A percentile compares a stretch with the other conserved stretches of the same genome.
These are phyloP conservation scores for Hofmannophila pseudospretella DNA, from an alignment of 2,888 invertebrate species.

Conservation along the genomic window DNA sequence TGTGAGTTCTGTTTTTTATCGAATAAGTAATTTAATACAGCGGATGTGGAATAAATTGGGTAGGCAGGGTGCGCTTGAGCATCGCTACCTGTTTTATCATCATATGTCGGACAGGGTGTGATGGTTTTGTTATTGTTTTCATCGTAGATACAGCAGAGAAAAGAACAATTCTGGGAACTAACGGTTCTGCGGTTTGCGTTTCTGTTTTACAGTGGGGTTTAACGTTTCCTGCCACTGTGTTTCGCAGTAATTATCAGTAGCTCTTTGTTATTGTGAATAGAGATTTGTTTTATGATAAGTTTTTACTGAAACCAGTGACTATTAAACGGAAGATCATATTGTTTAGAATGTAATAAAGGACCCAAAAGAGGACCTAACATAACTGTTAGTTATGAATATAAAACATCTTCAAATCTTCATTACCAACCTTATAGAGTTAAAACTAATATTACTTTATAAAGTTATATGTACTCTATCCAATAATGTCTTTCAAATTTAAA, in stretches of 20 bases:
- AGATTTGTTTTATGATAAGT: not conserved
- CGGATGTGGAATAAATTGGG: conserved; percentile 77
- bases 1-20: conserved; percentile 63
- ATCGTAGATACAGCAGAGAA: conserved; percentile 32
- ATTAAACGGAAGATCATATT: too few relatives aligned
- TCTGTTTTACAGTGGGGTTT: conserved; percentile 48
- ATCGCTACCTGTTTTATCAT: conserved; percentile 71
- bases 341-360: too few relatives aligned
- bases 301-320: too few relatives aligned
- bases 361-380: too few relatives aligned
- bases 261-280: conserved; percentile 16
- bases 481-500: too few relatives aligned
- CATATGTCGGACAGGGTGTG: conserved; percentile 42
- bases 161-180: conserved; percentile 59
- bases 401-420: too few relatives aligned
- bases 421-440: too few relatives aligned
- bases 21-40: conserved; percentile 68
- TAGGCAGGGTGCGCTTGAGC: conserved; percentile 68
- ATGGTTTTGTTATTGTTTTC: conserved; percentile 44
- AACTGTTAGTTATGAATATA: too few relatives aligned
- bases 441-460: too few relatives aligned
- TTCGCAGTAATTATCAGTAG: conserved; percentile 51
- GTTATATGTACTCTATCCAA: too few relatives aligned
- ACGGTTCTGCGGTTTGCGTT: conserved; percentile 58
- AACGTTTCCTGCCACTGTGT: conserved; percentile 62